Percentiles rank a stretch among this genome's conserved stretches.
phyloP scores from a whole-genome alignment of 92 coral and sea anemone genomes.

The Porites lobata region DNA sequence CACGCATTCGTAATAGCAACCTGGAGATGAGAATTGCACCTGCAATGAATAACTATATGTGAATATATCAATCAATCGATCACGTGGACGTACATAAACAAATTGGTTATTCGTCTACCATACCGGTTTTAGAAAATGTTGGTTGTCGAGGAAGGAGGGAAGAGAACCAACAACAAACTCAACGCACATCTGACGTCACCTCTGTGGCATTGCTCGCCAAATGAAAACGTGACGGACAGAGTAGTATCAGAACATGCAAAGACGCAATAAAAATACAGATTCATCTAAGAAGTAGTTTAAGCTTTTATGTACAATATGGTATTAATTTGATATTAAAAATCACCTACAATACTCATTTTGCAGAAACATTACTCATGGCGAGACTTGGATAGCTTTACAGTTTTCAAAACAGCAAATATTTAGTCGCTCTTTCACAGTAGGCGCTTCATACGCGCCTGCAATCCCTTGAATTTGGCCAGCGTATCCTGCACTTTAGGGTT shows the following conservation, averaged over 20 bases:
- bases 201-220: too few relatives aligned
- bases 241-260: neutral
- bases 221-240: neutral
- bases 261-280: neutral
- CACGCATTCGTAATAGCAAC: too few relatives aligned
- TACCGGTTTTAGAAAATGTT: too few relatives aligned
- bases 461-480: conserved; percentile 89
- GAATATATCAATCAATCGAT: too few relatives aligned
- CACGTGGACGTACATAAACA: too few relatives aligned
- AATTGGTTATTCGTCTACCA: too few relatives aligned
- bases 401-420: neutral
- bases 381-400: neutral
- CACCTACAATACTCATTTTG: neutral
- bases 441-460: conserved; percentile 93
- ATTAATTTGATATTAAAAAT: conserved; percentile 1
- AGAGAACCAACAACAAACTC: too few relatives aligned
- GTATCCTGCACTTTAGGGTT: conserved; percentile 88
- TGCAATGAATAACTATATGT: too few relatives aligned
- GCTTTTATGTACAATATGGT: conserved; percentile 38
- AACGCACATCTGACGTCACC: too few relatives aligned
- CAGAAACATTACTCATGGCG: neutral
- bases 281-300: neutral
- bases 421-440: conserved; percentile 55
- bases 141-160: neutral
- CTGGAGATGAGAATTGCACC: too few relatives aligned